These are phyloP conservation scores for Notolabrus celidotus DNA, from an alignment of 2,797 vertebrate species.

Conservation along the genomic window DNA sequence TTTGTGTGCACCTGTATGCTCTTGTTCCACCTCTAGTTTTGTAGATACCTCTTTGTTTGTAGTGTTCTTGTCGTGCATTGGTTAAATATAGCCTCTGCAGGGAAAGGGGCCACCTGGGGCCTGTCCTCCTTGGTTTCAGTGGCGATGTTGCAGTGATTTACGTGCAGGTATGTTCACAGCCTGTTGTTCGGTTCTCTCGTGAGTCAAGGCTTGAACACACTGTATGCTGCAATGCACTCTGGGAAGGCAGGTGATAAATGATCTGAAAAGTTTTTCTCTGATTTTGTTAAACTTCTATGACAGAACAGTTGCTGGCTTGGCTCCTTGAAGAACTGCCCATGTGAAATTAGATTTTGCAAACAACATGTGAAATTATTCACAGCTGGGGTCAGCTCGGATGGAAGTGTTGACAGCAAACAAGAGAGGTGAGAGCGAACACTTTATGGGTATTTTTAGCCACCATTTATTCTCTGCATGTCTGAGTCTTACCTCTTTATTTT, in stretches of 20 bases:
- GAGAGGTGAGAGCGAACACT: slow-evolving; percentile 45
- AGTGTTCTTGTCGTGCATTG: slow-evolving; percentile 32
- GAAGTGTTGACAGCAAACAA: slow-evolving; percentile 32
- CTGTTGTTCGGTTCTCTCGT: slow-evolving; percentile 35
- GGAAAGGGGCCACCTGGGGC: slow-evolving; percentile 62
- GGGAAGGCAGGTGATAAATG: slow-evolving; percentile 66
- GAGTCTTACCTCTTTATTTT: slow-evolving; percentile 55
- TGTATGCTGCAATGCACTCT: slow-evolving; percentile 56
- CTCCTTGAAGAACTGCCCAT: slow-evolving; percentile 16
- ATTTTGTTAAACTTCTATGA: slow-evolving; percentile 49
- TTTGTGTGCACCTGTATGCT: background rate
- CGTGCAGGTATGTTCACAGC: slow-evolving; percentile 63
- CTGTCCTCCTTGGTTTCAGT: slow-evolving; percentile 70
- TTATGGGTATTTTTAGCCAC: slow-evolving; percentile 62
- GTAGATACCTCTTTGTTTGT: slow-evolving; percentile 12
- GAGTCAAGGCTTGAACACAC: slow-evolving; percentile 50
- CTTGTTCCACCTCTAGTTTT: slow-evolving; percentile 11
- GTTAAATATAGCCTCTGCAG: slow-evolving; percentile 59
- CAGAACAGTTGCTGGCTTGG: slow-evolving; percentile 6
- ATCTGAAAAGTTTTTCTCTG: slow-evolving; percentile 53
- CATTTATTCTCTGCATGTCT: slow-evolving; percentile 57
- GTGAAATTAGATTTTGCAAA: slow-evolving; percentile 32
- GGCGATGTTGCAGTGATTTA: slow-evolving; percentile 77
- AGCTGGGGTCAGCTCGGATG: slow-evolving; percentile 2
- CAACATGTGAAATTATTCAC: slow-evolving; percentile 42